Base-by-base conservation (phyloP, 2,888 invertebrate species). In the Latheticus oryzae region DNA sequence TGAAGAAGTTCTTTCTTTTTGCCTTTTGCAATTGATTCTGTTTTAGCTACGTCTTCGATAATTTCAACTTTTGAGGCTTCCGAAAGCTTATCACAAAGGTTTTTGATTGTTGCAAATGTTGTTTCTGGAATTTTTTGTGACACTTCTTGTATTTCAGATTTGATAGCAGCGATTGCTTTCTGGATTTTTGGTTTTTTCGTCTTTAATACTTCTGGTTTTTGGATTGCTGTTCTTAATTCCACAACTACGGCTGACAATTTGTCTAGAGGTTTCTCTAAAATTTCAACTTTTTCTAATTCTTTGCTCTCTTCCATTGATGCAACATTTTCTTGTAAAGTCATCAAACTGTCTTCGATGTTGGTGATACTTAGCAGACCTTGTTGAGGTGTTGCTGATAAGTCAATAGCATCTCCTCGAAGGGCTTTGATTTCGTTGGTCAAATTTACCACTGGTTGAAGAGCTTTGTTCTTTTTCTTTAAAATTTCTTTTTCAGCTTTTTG, bases 131-230 rank as follows among this genome's bases (percentile, higher is more conserved):
- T 47, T 5, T 12, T 26, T 17, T 54, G 50, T 26, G 45, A 13
- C 24, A 66, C 40, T n/a, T 45, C 45, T n/a, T 56, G 32, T 12
- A 66, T 24, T 16, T 40, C 40, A 23, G 54, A 48, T 23, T 59
- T 58, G 4, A 68, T 13, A 7, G 15, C 35, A 5, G 16, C 19
- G 7, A 65, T 11, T 5, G 62, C 62, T 40, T 62, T 42, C 24
- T 53, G 45, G 8, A 64, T 12, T 51, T 64, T 59, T 3, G 61
- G 48, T 43, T 60, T 61, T 23, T 61, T 52, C 23, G 42, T 13
- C 17, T 63, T 55, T 7, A 51, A 7, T 9, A 60, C 21, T 51
- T 66, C 53, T 15, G 65, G 60, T 50, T 54, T 53, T 5, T 37
- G 35, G 5, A 54, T 26, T 7, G 38, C 7, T n/a, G 37, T 48